Conservation (phyloP, 2,797 vertebrate species). For the Sparus aurata region DNA sequence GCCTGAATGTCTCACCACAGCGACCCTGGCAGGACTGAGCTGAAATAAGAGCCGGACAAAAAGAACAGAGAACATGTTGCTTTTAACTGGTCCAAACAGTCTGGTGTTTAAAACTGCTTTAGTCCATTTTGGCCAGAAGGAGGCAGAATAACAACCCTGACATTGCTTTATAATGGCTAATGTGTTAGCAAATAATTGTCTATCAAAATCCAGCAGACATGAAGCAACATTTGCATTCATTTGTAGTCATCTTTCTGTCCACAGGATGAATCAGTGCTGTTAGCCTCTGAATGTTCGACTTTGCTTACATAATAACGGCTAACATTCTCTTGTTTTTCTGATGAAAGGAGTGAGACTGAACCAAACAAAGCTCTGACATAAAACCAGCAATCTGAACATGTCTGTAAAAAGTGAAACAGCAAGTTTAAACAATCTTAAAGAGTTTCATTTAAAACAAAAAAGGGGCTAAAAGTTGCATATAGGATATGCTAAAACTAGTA, state of each 20-base stretch:
- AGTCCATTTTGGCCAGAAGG: too few species aligned
- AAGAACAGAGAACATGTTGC: neutral
- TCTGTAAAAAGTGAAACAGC: neutral
- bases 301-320: too few species aligned
- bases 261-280: neutral
- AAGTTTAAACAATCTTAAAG: neutral
- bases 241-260: neutral
- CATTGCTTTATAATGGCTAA: neutral
- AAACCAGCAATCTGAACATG: neutral
- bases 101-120: too few species aligned
- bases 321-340: neutral
- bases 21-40: slow-evolving; percentile 90
- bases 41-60: slow-evolving; percentile 65
- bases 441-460: too few species aligned
- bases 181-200: too few species aligned
- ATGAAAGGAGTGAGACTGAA: neutral
- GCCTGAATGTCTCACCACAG: slow-evolving; percentile 88
- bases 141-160: too few species aligned
- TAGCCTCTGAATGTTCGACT: neutral
- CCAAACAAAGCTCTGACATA: neutral
- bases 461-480: too few species aligned
- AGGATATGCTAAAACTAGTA: too few species aligned
- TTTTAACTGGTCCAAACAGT: neutral
- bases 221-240: neutral
- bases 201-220: neutral